These are phyloP conservation scores for Folsomia candida DNA, from an alignment of 2,888 invertebrate species.

Conservation along the genomic window DNA sequence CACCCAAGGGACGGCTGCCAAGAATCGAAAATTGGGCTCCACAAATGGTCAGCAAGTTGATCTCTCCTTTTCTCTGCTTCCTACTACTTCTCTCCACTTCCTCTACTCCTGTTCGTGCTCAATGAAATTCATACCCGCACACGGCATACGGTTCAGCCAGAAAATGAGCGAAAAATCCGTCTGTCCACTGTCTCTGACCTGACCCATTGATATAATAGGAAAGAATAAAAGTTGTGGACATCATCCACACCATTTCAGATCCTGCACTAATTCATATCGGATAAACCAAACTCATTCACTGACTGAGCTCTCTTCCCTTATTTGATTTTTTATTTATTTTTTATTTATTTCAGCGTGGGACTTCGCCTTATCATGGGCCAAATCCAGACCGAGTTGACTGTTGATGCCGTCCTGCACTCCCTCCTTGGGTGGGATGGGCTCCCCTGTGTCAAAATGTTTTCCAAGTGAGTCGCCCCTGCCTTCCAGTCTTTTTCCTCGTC, in stretches of 20 bases:
- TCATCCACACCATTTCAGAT: not conserved
- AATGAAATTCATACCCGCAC: too few relatives aligned
- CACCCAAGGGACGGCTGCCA: conserved; percentile 19
- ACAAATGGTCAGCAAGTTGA: not conserved
- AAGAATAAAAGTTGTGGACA: too few relatives aligned
- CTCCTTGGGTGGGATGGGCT: conserved; percentile 51
- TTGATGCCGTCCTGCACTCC: conserved; percentile 49
- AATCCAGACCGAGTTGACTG: conserved; percentile 49
- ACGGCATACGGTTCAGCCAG: too few relatives aligned
- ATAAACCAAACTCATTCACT: too few relatives aligned
- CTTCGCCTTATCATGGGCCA: conserved; percentile 51
- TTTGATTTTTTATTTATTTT: not conserved
- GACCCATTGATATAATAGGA: too few relatives aligned
- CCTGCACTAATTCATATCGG: too few relatives aligned
- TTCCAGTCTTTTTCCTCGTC: not conserved
- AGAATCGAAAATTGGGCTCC: conserved; percentile 11
- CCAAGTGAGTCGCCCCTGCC: conserved; percentile 40
- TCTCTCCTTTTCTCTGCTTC: not conserved
- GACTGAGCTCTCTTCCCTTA: not conserved
- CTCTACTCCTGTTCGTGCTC: too few relatives aligned
- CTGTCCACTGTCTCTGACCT: too few relatives aligned
- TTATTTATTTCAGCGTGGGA: conserved; percentile 44
- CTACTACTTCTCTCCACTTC: not conserved
- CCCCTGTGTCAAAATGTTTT: conserved; percentile 51
- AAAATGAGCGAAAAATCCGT: too few relatives aligned